Evolutionary conservation across 2,797 vertebrate genomes (phyloP).

Genomic region (Lates japonicus): DNA sequence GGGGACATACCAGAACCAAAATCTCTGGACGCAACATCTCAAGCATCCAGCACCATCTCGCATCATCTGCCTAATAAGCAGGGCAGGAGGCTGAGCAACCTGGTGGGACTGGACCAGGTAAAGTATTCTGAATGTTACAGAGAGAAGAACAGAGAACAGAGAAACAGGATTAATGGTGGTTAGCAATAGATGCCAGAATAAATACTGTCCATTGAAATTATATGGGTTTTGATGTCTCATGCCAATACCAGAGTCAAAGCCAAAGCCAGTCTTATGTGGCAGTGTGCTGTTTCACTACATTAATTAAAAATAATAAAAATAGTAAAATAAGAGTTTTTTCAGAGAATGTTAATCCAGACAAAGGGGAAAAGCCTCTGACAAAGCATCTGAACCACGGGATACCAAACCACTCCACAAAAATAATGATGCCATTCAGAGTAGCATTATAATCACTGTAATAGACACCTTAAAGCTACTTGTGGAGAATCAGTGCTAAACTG

Average conservation of each 20-base stretch:
- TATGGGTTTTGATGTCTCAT: neutral
- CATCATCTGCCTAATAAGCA: slow-evolving; percentile 52
- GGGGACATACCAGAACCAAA: slow-evolving; percentile 92
- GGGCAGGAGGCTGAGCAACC: slow-evolving; percentile 79
- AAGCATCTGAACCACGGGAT: too few relatives aligned
- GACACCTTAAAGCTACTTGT: neutral
- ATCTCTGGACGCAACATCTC: slow-evolving; percentile 55
- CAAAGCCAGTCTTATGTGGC: neutral
- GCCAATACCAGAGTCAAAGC: neutral
- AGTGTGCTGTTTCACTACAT: neutral
- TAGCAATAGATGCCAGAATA: neutral
- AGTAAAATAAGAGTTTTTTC: neutral
- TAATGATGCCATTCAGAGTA: neutral
- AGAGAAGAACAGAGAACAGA: too few relatives aligned
- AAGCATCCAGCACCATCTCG: slow-evolving; percentile 42
- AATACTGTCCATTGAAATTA: neutral
- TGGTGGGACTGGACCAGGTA: slow-evolving; percentile 87
- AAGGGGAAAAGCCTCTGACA: neutral
- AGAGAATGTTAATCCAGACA: neutral
- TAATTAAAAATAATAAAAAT: neutral
- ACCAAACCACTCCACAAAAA: too few relatives aligned
- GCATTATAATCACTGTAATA: neutral
- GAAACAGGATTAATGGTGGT: neutral
- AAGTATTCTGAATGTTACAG: neutral
- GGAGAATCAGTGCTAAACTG: neutral